phyloP scores from a whole-genome alignment of 2,797 vertebrate genomes.

The Accipiter superciliosus region DNA sequence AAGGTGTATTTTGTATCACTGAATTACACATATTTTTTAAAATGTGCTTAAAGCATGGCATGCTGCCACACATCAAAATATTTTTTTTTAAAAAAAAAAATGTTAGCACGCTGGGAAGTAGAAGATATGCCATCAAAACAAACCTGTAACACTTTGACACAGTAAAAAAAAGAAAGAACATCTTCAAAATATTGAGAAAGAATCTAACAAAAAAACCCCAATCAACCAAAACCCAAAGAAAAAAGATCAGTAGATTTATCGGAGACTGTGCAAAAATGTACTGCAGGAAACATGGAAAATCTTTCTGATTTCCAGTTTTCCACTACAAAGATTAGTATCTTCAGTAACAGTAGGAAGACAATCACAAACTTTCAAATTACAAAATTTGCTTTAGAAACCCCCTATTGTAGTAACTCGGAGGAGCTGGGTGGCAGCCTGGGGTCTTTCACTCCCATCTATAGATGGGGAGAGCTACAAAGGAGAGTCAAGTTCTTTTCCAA shows the following conservation, averaged over 20 bases:
- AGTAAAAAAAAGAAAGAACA: background rate
- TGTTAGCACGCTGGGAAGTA: background rate
- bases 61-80: background rate
- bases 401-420: background rate
- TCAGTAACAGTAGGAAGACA: background rate
- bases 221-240: background rate
- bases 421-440: background rate
- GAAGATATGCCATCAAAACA: slow-evolving; percentile 1
- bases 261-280: background rate
- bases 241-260: background rate
- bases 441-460: background rate
- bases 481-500: background rate
- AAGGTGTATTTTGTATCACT: slow-evolving; percentile 37
- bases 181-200: background rate
- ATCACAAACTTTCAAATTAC: background rate
- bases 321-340: background rate
- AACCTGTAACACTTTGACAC: background rate
- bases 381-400: background rate
- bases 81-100: background rate
- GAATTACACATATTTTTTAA: background rate
- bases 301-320: background rate
- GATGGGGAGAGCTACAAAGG: background rate
- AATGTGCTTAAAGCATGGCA: slow-evolving; percentile 12
- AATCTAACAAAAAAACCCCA: background rate
- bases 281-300: background rate